These are phyloP conservation scores for Zelleria hepariella DNA, from an alignment of 2,888 invertebrate species.

Conservation along the genomic window DNA sequence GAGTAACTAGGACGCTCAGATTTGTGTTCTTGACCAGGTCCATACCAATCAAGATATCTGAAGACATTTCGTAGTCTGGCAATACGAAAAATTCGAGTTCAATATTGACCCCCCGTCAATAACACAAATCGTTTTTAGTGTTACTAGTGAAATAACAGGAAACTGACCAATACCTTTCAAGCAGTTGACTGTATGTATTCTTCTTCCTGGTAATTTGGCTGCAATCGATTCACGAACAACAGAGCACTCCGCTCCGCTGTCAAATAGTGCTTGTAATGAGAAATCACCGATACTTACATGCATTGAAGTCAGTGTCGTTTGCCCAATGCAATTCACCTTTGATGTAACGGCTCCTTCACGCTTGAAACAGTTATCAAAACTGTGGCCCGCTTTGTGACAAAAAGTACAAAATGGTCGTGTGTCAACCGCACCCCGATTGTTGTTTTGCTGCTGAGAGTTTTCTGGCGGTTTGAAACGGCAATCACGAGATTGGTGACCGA, in stretches of 20 bases:
- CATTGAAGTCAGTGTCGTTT: constrained; percentile 11
- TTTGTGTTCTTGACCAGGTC: constrained; percentile 15
- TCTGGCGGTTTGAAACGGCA: background rate
- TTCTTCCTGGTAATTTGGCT: constrained; percentile 17
- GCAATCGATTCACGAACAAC: constrained; percentile 20
- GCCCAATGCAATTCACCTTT: constrained; percentile 18
- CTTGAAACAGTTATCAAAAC: constrained; percentile 19
- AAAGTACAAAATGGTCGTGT: constrained; percentile 15
- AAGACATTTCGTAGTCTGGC: constrained; percentile 14
- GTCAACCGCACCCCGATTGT: constrained; percentile 7
- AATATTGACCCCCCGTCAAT: constrained; percentile 13
- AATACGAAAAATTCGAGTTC: constrained; percentile 19
- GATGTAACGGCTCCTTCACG: constrained; percentile 15
- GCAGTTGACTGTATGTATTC: constrained; percentile 11
- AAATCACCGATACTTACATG: constrained; percentile 6
- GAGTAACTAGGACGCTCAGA: constrained; percentile 12
- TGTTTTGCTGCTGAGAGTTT: background rate
- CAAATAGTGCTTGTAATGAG: constrained; percentile 17
- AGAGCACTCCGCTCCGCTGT: constrained; percentile 26
- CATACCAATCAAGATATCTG: constrained; percentile 15
- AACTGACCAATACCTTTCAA: constrained; percentile 19
- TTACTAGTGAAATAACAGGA: constrained; percentile 14
- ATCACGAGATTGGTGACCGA: constrained; percentile 11
- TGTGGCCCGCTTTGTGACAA: constrained; percentile 19
- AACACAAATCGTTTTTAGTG: constrained; percentile 10